phyloP scores from a whole-genome alignment of 2,888 invertebrate genomes.

The Lissocephala sabroskyi region DNA sequence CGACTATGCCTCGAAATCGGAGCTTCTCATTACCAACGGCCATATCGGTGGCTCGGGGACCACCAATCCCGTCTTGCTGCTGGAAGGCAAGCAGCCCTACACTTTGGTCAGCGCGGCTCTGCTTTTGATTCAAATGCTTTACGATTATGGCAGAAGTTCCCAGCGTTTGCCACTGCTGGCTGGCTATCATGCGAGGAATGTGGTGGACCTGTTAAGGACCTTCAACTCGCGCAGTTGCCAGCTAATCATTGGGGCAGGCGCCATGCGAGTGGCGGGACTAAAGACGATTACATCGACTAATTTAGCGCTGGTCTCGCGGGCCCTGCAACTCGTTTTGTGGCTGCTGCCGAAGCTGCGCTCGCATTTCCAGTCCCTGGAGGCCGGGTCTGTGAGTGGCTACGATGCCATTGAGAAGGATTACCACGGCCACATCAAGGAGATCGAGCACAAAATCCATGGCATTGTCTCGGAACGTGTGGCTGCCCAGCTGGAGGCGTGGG shows the following conservation, averaged over 20 bases:
- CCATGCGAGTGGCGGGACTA: conserved; percentile 92
- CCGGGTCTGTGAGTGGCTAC: conserved; percentile 73
- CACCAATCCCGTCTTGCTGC: conserved; percentile 75
- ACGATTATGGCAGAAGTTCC: conserved; percentile 91
- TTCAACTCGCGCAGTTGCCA: conserved; percentile 94
- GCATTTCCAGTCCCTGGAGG: conserved; percentile 78
- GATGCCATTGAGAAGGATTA: conserved; percentile 85
- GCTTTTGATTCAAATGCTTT: conserved; percentile 89
- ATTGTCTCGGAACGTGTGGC: conserved; percentile 91
- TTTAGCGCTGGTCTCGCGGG: conserved; percentile 88
- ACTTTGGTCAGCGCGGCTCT: conserved; percentile 87
- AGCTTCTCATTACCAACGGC: conserved; percentile 19
- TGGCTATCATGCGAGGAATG: conserved; percentile 85
- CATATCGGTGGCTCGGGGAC: conserved; percentile 24
- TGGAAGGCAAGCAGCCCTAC: conserved; percentile 80
- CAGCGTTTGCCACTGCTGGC: conserved; percentile 85
- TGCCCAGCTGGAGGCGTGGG: conserved; percentile 89
- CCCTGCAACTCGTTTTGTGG: conserved; percentile 87
- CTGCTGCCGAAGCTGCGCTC: conserved; percentile 81
- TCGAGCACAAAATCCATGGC: conserved; percentile 90
- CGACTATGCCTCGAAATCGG: conserved; percentile 53
- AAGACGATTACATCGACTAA: conserved; percentile 96
- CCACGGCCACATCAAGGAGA: conserved; percentile 91
- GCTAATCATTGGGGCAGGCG: conserved; percentile 96
- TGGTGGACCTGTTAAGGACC: conserved; percentile 90